Base-by-base conservation (phyloP, 2,797 vertebrate species). In the Distichodus sexfasciatus region DNA sequence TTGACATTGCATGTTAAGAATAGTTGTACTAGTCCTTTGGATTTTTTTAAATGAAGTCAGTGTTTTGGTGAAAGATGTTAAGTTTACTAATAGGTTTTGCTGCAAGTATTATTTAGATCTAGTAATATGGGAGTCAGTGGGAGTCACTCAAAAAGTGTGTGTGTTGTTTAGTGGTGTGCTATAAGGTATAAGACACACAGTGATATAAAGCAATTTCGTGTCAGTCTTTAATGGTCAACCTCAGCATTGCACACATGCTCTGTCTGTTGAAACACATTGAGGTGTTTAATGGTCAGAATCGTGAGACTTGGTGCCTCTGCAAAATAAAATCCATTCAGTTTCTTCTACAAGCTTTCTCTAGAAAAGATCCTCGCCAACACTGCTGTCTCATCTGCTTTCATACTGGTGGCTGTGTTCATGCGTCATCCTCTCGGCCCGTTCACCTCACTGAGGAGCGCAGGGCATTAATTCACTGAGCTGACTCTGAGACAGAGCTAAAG, bases 401-500 rank as follows among this genome's bases (percentile, higher is more conserved):
- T 17, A 15, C 31, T 53, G 2, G 48, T 53, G 48, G 48, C 48
- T 53, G 24, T 1, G 6, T 2, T 2, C 6, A 28, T 31, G 48
- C 48, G 26, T 53, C 48, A 53, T 53, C 14, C 48, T n/a, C 3
- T 53, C 48, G 1, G 48, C 48, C 48, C 48, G 31, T 28, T 53
- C 26, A 31, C 48, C 48, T 53, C 48, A 31, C 28, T 53, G 48
- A 53, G 26, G n/a, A n/a, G n/a, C n/a, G n/a, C 48, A 14, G 8
- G 28, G 48, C 48, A 29, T 53, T 53, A 53, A 53, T 53, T 53
- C 48, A 29, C 14, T 29, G 31, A 29, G 48, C 48, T 29, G 48
- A 53, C 26, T 53, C 14, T 31, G 48, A 53, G 48, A 31, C 28
- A 29, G 26, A 24, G n/a, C 28, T 53, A 8, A 29, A 29, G 24